Base-by-base conservation (phyloP, 2,888 invertebrate species). In the Drosophila infuscata region DNA sequence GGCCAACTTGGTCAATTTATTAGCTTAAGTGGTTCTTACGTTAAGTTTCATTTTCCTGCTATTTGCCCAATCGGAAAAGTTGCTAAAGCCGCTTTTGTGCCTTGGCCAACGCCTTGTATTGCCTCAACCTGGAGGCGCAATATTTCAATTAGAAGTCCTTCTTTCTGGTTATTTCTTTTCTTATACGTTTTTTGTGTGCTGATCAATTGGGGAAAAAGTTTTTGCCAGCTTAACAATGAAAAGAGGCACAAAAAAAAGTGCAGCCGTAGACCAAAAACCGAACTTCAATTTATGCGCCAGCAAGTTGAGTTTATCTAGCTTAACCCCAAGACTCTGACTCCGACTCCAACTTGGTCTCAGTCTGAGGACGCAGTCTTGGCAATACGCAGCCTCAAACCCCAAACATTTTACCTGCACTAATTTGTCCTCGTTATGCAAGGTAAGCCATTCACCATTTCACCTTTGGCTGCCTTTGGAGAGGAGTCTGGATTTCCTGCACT, bases 361-460 rank as follows among this genome's bases (percentile, higher is more conserved):
- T 8, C 33, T 33, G 7, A 11, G 20, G 17, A 41, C 57, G 20
- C 49, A 61, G n/a, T 20, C 46, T 15, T 43, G 41, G 58, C 58
- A 58, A 33, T 33, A 35, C 6, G 52, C 65, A 36, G 33, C 57
- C 57, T 54, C 43, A 35, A 43, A 32, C 41, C 20, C 51, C 58
- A 35, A 35, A 43, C 52, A 59, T 51, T 59, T 30, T 52, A 52
- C 35, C 56, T 38, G 51, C 66, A 78, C 69, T 77, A 72, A 88
- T 84, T 88, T 83, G 79, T 84, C 85, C 59, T 73, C 76, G 77
- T 88, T 83, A 82, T 83, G 83, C 82, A 79, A 67, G 70, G 61
- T 67, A 65, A 81, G 71, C 76, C 79, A 75, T 72, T 70, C 73
- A 15, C 15, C 46, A 78, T 72, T 78, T 71, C 65, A 71, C 68